A percentile compares a stretch with the other conserved stretches of the same genome.
Conservation (phyloP, 2,797 vertebrate genomes). For the Labeo calbasu region DNA sequence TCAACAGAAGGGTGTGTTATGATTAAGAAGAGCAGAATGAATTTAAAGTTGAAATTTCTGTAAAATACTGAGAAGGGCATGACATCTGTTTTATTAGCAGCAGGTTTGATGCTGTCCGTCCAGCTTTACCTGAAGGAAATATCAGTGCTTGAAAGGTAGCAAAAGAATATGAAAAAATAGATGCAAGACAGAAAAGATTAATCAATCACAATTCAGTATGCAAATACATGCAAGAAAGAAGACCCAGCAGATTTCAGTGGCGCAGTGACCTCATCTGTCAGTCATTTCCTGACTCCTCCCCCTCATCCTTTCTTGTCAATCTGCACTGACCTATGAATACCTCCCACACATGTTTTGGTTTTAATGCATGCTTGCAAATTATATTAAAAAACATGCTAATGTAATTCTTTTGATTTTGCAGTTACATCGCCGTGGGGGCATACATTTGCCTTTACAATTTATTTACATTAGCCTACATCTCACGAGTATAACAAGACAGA, state of each 20-base stretch:
- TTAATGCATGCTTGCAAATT: background rate
- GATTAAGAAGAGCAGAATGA: constrained; percentile 39
- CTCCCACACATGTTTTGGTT: background rate
- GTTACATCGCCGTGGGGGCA: background rate
- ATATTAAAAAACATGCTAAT: constrained; percentile 25
- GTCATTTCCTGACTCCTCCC: background rate
- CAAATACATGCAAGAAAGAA: background rate
- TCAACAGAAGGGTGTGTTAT: constrained; percentile 60
- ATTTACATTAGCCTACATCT: constrained; percentile 13
- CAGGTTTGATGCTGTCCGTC: background rate
- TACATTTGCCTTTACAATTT: constrained; percentile 13
- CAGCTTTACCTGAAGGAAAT: background rate
- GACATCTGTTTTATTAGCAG: constrained; percentile 27
- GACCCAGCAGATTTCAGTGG: background rate
- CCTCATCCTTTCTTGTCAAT: background rate
- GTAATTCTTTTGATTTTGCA: constrained; percentile 2
- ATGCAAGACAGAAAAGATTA: background rate
- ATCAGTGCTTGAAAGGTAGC: background rate
- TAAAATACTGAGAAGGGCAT: background rate
- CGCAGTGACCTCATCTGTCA: background rate
- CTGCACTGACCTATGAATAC: background rate
- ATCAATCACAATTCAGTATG: constrained; percentile 6
- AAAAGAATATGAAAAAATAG: background rate
- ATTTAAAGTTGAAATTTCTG: background rate
- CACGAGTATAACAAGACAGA: background rate